A percentile compares a stretch with the other conserved stretches of the same genome.
Evolutionary conservation across 2,888 invertebrate genomes (phyloP).

Genomic region (Melanophora roralis): DNA sequence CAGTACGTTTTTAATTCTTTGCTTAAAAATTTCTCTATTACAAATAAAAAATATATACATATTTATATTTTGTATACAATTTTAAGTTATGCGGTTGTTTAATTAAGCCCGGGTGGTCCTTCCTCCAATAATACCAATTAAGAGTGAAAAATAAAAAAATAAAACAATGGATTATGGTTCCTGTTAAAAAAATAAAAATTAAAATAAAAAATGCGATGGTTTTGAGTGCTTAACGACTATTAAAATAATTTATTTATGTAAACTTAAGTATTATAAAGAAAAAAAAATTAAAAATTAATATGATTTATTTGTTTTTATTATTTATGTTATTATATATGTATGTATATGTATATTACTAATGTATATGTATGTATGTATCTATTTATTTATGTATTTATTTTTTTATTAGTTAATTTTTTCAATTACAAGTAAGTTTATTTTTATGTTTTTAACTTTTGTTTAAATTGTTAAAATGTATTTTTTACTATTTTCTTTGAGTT

Average conservation of each 20-base stretch:
- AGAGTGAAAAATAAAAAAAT: no score
- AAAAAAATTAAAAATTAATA: background rate
- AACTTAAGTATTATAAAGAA: constrained; percentile 35
- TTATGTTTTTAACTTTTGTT: constrained; percentile 6
- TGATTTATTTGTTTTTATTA: no score
- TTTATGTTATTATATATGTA: background rate
- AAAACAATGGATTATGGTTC: no score
- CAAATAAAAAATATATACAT: no score
- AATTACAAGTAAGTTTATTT: constrained; percentile 22
- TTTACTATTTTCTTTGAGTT: constrained; percentile 62
- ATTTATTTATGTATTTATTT: background rate
- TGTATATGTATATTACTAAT: background rate
- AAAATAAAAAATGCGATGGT: constrained; percentile 60
- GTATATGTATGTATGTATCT: background rate
- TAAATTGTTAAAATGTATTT: constrained; percentile 47
- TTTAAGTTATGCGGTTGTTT: no score
- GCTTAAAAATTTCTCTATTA: no score
- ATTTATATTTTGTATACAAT: no score
- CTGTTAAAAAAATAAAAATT: constrained; percentile 4
- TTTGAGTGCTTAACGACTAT: constrained; percentile 61
- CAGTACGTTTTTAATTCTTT: no score
- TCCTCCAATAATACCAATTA: no score
- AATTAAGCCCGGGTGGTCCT: no score
- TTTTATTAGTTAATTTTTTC: constrained; percentile 10
- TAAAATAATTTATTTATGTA: constrained; percentile 46